Base-by-base conservation (phyloP, 2,888 invertebrate species). In the Boloria euphrosyne region DNA sequence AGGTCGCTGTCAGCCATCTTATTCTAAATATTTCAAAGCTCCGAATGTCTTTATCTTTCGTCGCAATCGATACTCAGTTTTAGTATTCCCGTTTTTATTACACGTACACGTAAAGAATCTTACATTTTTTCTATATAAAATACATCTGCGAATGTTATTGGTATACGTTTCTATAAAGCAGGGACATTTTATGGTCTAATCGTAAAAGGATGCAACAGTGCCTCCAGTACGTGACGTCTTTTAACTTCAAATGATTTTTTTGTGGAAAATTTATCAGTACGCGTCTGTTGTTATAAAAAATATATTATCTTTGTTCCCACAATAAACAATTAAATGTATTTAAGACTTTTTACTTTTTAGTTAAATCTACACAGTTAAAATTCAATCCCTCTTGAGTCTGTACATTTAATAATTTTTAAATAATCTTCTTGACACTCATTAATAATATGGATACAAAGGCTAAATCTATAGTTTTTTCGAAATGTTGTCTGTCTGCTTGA, bases 21-120 rank as follows among this genome's bases (percentile, higher is more conserved):
- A 43, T 49, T 16, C 14, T 49, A 16, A 16, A 49, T 49, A 49
- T 49, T 38, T 17, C 14, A 4, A 62, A 68, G 69, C 65, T 72
- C 68, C 67, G 71, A 64, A 72, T 63, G 69, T 69, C 67, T 62
- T 65, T 70, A 74, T 74, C 74, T 75, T 75, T 70, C 67, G 66
- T 62, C 70, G 71, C 71, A 69, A 71, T 72, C 71, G 70, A 67
- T 68, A 70, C 55, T 62, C 62, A 71, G 74, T 74, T 75, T 75
- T 75, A 76, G 74, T 77, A 74, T 68, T 67, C 73, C 68, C 72
- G 62, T 67, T 70, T 76, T 74, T 76, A 75, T 74, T 75, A 72
- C 70, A 73, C 71, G 70, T 69, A 66, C 70, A 70, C 70, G 68
- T 65, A 69, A 66, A 66, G 64, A 70, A 73, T 67, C 70, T 57